phyloP scores from a whole-genome alignment of 2,797 vertebrate species.

The Molossus alvarezi region DNA sequence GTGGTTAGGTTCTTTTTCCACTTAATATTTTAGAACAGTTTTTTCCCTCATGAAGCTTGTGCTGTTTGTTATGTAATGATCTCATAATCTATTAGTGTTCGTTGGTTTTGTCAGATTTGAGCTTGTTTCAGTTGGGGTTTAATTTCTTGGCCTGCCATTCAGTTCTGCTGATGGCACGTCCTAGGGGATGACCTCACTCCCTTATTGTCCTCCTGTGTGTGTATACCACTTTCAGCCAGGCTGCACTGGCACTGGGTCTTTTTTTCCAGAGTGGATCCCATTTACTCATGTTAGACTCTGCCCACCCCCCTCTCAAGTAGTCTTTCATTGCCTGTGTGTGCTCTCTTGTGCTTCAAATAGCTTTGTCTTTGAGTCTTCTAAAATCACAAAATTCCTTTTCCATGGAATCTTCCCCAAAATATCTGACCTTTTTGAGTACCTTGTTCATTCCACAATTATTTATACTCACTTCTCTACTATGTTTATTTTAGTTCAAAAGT shows the following conservation, averaged over 20 bases:
- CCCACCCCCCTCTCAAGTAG: not conserved
- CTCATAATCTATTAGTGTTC: not conserved
- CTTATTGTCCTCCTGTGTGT: not conserved
- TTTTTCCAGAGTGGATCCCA: not conserved
- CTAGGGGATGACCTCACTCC: not conserved
- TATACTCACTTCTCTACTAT: not conserved
- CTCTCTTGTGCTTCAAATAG: not conserved
- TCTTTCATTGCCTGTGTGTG: not conserved
- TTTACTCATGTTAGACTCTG: not conserved
- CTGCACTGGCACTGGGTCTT: not conserved
- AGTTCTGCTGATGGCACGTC: slow-evolving; percentile 14
- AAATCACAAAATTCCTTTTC: slow-evolving; percentile 6
- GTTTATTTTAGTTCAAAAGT: slow-evolving; percentile 37
- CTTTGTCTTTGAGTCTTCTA: slow-evolving; percentile 21
- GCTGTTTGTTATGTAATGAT: not conserved
- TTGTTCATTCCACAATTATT: not conserved
- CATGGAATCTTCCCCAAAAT: not conserved
- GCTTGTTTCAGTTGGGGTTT: not conserved
- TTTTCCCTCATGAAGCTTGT: not conserved
- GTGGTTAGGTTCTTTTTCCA: not conserved
- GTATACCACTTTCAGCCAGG: not conserved
- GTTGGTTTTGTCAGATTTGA: not conserved
- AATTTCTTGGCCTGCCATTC: not conserved
- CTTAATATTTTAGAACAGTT: not conserved
- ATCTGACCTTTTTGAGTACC: not conserved